A percentile compares a stretch with the other conserved stretches of the same genome.
Evolutionary conservation across 2,888 invertebrate species (phyloP).

Genomic region (Oxystoma pomonae): DNA sequence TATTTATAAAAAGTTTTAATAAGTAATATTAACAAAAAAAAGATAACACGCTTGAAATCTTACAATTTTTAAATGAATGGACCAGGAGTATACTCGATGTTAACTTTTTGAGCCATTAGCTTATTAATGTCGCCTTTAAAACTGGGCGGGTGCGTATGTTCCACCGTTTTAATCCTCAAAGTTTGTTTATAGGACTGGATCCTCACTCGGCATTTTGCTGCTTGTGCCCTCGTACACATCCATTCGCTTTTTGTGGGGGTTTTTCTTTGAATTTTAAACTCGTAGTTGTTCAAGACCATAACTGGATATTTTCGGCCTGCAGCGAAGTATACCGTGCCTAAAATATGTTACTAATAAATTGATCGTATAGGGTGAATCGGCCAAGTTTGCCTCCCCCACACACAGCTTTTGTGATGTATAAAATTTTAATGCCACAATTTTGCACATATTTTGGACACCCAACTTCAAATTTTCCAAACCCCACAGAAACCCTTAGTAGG

Average conservation of each 20-base stretch:
- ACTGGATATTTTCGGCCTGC: conserved; percentile 27
- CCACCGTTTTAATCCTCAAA: conserved; percentile 11
- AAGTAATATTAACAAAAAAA: no score
- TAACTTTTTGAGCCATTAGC: conserved; percentile 7
- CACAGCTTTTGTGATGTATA: not conserved
- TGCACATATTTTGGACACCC: no score
- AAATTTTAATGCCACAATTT: no score
- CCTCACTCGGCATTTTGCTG: conserved; percentile 15
- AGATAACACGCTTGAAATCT: no score
- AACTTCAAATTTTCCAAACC: no score
- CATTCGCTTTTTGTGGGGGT: conserved; percentile 8
- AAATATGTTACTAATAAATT: conserved; percentile 8
- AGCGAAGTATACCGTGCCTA: conserved; percentile 21
- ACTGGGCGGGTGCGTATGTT: not conserved
- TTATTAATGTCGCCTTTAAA: not conserved
- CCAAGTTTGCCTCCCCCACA: no score
- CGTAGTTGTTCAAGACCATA: conserved; percentile 27
- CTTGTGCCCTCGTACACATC: conserved; percentile 12
- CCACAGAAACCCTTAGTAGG: no score
- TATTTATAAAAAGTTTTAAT: no score
- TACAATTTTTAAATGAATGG: no score
- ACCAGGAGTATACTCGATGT: conserved; percentile 11
- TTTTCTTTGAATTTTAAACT: conserved; percentile 25
- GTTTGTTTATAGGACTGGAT: conserved; percentile 6
- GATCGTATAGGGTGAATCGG: no score